Conservation (phyloP, 2,888 invertebrate species). For the Cataglyphis cursor region DNA sequence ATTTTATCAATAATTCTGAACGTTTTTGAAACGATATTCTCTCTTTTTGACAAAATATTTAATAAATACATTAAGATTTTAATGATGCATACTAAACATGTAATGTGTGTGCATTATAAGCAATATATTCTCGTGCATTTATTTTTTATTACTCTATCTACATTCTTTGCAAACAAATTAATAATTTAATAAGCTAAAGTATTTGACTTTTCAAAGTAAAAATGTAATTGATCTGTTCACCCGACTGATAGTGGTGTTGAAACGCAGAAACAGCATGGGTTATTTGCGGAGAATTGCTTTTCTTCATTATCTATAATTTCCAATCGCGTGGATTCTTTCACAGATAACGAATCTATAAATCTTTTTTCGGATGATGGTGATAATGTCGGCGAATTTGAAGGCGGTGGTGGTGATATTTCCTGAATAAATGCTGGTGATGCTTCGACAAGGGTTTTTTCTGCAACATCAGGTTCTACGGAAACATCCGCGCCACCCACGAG, state of each 20-base stretch:
- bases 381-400: neutral
- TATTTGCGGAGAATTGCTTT: constrained; percentile 9
- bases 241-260: constrained; percentile 48
- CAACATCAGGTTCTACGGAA: neutral
- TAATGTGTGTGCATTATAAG: neutral
- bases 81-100: neutral
- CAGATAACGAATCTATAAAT: neutral
- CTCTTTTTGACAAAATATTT: neutral
- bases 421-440: neutral
- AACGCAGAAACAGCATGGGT: constrained; percentile 67
- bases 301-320: neutral
- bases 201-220: neutral
- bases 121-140: neutral
- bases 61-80: constrained; percentile 8
- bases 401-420: neutral
- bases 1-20: neutral
- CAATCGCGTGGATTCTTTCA: neutral
- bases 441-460: neutral
- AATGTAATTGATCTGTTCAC: constrained; percentile 47
- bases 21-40: neutral
- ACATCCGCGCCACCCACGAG: constrained; percentile 71
- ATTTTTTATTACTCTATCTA: neutral
- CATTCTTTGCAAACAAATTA: neutral
- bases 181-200: neutral
- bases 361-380: neutral